Percentiles rank a stretch among this genome's conserved stretches.
phyloP scores from a whole-genome alignment of 2,888 invertebrate species.

The Clitarchus hookeri region DNA sequence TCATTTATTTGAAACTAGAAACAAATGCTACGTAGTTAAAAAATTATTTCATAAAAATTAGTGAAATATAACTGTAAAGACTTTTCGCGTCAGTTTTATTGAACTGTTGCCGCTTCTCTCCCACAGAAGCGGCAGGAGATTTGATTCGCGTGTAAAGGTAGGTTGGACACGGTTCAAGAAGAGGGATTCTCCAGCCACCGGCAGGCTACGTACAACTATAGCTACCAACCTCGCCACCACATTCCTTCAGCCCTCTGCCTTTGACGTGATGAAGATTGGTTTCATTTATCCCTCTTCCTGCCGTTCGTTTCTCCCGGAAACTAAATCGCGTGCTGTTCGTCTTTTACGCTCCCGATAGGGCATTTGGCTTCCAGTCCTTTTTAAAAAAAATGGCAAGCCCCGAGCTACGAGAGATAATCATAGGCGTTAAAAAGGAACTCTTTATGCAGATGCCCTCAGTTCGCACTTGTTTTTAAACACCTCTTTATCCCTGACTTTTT shows the following conservation, averaged over 20 bases:
- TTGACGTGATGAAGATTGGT: neutral
- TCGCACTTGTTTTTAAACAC: constrained; percentile 14
- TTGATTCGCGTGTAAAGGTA: neutral
- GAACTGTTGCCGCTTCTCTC: too few relatives aligned
- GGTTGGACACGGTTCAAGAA: neutral
- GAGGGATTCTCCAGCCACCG: neutral
- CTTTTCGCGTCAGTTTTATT: too few relatives aligned
- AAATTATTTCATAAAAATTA: too few relatives aligned
- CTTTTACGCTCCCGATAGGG: neutral
- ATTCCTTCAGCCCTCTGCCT: neutral
- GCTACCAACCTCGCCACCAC: neutral
- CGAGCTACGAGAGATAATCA: neutral
- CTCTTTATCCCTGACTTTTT: neutral
- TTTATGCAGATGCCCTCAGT: neutral
- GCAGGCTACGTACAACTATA: neutral
- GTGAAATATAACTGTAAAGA: too few relatives aligned
- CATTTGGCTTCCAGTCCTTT: neutral
- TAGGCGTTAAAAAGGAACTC: constrained; percentile 8
- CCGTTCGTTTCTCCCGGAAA: neutral
- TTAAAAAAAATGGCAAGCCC: neutral
- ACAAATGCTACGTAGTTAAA: too few relatives aligned
- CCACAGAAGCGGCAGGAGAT: neutral
- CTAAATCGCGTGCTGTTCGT: neutral
- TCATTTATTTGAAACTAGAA: too few relatives aligned
- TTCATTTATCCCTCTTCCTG: constrained; percentile 6